phyloP scores from a whole-genome alignment of 2,113 vertebrate species.

The Peromyscus maniculatus region DNA sequence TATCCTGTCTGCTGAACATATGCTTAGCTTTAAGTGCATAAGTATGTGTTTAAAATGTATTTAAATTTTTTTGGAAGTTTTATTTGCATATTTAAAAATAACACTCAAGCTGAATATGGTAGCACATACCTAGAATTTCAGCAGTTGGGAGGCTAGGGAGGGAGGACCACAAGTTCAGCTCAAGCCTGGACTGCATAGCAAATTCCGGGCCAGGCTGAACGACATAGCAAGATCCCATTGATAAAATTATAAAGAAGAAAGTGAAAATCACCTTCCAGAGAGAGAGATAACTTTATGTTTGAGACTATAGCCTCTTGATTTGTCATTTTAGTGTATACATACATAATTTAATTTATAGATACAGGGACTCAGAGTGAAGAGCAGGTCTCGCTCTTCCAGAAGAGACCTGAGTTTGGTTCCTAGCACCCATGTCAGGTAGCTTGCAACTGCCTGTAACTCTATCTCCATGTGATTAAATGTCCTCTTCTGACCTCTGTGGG shows the following conservation, averaged over 20 bases:
- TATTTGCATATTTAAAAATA: conserved; percentile 55
- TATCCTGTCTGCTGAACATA: conserved; percentile 33
- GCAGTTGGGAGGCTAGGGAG: too few relatives aligned
- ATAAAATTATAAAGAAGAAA: conserved; percentile 54
- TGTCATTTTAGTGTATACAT: conserved; percentile 9
- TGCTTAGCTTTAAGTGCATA: conserved; percentile 36
- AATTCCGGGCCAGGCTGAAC: not conserved
- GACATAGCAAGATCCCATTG: not conserved
- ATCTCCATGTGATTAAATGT: not conserved
- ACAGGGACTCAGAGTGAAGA: not conserved
- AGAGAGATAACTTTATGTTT: conserved; percentile 58
- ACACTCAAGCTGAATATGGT: not conserved
- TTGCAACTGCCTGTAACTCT: not conserved
- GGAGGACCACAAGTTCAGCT: not conserved
- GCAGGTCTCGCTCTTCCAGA: not conserved
- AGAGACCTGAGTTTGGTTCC: not conserved
- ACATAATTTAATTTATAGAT: conserved; percentile 23
- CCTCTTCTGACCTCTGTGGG: not conserved
- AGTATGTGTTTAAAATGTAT: conserved; percentile 29
- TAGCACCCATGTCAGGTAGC: not conserved
- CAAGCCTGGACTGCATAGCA: not conserved
- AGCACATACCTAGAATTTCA: not conserved
- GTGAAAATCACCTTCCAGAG: conserved; percentile 17
- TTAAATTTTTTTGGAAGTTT: not conserved
- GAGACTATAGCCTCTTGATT: not conserved